A percentile compares a stretch with the other conserved stretches of the same genome.
Conservation (phyloP, 2,797 vertebrate genomes). For the Antrozous pallidus region DNA sequence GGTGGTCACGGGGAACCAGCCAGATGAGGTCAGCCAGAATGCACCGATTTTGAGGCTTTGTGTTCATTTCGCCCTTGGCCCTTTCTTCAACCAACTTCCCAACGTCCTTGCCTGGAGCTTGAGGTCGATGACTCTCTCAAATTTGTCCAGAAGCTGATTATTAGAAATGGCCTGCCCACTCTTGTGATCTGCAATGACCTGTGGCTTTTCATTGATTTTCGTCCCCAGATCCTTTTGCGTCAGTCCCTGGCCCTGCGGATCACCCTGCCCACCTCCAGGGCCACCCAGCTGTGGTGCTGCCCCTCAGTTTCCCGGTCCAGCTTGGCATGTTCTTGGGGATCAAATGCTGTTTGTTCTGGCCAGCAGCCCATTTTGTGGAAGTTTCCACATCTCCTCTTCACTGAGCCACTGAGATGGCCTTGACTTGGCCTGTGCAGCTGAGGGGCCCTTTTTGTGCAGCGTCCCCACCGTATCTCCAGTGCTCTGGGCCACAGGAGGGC, state of each 20-base stretch:
- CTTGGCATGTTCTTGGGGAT: constrained; percentile 98
- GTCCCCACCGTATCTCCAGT: neutral
- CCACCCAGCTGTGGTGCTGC: constrained; percentile 92
- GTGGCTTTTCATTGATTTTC: constrained; percentile 98
- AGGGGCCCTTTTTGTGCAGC: neutral
- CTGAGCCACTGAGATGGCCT: constrained; percentile 84
- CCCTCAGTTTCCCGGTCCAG: constrained; percentile 96
- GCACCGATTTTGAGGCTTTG: constrained; percentile 91
- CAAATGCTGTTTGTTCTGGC: constrained; percentile 96
- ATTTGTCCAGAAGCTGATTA: constrained; percentile 96
- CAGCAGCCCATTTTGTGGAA: constrained; percentile 97
- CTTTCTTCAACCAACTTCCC: constrained; percentile 91
- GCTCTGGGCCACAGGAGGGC: neutral
- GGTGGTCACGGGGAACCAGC: constrained; percentile 79
- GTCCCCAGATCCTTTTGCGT: constrained; percentile 97
- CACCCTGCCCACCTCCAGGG: constrained; percentile 93
- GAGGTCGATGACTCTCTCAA: constrained; percentile 90
- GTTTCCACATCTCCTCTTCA: constrained; percentile 93
- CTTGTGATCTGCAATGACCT: constrained; percentile 95
- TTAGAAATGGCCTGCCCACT: constrained; percentile 93
- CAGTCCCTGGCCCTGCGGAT: constrained; percentile 90
- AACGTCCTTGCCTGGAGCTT: constrained; percentile 93
- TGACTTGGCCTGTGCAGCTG: neutral
- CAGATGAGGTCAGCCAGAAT: constrained; percentile 87
- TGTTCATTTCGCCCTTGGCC: constrained; percentile 91